These are phyloP conservation scores for Cottoperca gobio DNA, from an alignment of 2,797 vertebrate species.

Conservation along the genomic window DNA sequence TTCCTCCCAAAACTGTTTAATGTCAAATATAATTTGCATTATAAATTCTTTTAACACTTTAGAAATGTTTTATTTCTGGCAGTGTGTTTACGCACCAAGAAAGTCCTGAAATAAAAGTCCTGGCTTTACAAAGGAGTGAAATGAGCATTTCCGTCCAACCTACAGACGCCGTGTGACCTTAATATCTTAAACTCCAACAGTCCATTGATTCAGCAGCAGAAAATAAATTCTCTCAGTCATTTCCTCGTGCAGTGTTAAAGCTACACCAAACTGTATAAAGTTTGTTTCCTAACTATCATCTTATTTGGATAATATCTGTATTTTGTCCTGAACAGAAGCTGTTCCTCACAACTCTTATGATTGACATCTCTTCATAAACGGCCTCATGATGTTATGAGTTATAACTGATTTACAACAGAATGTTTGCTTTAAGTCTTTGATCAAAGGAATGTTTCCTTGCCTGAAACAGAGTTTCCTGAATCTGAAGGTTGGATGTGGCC, in stretches of 20 bases:
- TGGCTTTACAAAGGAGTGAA: background rate
- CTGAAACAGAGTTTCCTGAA: too few relatives aligned
- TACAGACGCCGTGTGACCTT: background rate
- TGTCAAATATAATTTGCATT: too few relatives aligned
- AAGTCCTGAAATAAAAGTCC: background rate
- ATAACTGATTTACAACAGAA: conserved; percentile 24
- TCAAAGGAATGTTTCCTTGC: too few relatives aligned
- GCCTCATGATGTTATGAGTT: background rate
- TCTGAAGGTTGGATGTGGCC: too few relatives aligned
- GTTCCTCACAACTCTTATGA: background rate
- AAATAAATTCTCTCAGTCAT: background rate
- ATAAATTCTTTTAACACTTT: too few relatives aligned
- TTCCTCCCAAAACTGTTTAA: too few relatives aligned
- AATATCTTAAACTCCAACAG: background rate
- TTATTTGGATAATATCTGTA: background rate
- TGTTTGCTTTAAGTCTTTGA: conserved; percentile 2
- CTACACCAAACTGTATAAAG: too few relatives aligned
- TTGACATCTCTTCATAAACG: conserved; percentile 3
- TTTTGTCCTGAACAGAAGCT: background rate
- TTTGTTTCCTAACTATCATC: background rate
- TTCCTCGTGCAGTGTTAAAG: background rate
- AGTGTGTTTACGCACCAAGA: background rate
- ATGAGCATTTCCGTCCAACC: background rate
- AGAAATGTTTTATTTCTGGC: too few relatives aligned
- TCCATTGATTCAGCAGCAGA: background rate